Base-by-base conservation (phyloP, 2,797 vertebrate species). In the Danio jaintianensis region DNA sequence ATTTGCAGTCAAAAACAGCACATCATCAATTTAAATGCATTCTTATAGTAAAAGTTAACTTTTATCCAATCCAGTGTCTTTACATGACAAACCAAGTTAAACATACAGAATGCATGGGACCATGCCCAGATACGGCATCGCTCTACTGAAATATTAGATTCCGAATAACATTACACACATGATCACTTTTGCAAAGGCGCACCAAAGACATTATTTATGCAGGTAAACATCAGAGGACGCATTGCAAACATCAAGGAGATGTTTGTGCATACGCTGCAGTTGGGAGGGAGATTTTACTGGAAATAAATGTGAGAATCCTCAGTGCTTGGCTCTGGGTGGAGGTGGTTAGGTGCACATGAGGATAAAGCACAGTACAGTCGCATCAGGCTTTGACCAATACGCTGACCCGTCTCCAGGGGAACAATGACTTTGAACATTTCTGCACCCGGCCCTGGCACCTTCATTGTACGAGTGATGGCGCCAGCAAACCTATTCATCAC, bases 341-440 rank as follows among this genome's bases (percentile, higher is more conserved):
- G 85, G 59, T 69, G 71, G 42, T 63, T 16, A 55, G 66, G 55
- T 67, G 77, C 82, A 80, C 64, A 58, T 71, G 66, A 76, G 80
- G 74, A 83, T 87, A 83, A 84, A 87, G 89, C 88, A 90, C 89
- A 88, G 89, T 61, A 89, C 85, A 63, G 52, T 88, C 84, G 87
- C 86, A 89, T 87, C 88, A 89, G 89, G 89, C 89, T 92, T 88
- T 93, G 90, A 92, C 91, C 92, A 93, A 89, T 86, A 89, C 85
- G 88, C 89, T 91, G 90, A 92, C 89, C 91, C 87, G 83, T 92
- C 91, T 89, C 91, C 83, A 79, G 93, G 92, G 92, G 91, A 92
- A 90, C 89, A 89, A 91, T 91, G 91, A 93, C 92, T 93, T 93
- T 93, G 91, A 94, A 89, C 92, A 84, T 84, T 80, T 86, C 85